Evolutionary conservation across 2,888 invertebrate genomes (phyloP), one percentile per base, ranked within the genome.

Genomic region (Chrysotoxum bicinctum): DNA sequence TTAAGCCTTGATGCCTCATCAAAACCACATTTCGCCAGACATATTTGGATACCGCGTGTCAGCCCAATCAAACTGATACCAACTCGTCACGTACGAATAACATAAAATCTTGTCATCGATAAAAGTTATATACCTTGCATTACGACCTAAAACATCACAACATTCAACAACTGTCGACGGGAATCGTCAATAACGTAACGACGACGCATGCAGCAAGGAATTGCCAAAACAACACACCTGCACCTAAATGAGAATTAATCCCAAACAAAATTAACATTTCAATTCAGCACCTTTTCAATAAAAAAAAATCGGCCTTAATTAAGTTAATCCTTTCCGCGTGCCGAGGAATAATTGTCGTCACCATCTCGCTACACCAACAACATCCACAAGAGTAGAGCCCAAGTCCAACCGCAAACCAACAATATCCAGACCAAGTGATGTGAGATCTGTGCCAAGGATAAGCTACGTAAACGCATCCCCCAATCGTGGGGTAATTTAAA

Each of bases 71-170:
- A 74, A 80, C 58, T 30, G 64, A 72, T 60, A 69, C 21, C 62
- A 64, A 66, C 78, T 77, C 85, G 62, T 86, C 85, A 86, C 82
- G 77, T 82, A 58, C 77, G 69, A 82, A 77, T 82, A 81, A 86
- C 85, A 81, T 74, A 77, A 62, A 86, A 77, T 77, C 85, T 82
- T 86, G 85, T 82, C 81, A 77, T 76, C 85, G 69, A 86, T 77
- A 64, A 69, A 68, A 69, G 3, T 77, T 70, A 83, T 66, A 72
- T 32, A 19, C 48, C 37, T 21, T 68, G 64, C 74, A 64, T 40
- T 43, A 40, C 43, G 43, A 64, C 40, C 58, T 37, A 32, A 40
- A 45, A 26, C 70, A 58, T 30, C 64, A 64, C 19, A 64, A 64
- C 64, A 70, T 52, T 66, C 52, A 56, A 54, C 62, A 50, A 32